phyloP scores from a whole-genome alignment of 2,888 invertebrate genomes.

The Halictus quadricinctus region DNA sequence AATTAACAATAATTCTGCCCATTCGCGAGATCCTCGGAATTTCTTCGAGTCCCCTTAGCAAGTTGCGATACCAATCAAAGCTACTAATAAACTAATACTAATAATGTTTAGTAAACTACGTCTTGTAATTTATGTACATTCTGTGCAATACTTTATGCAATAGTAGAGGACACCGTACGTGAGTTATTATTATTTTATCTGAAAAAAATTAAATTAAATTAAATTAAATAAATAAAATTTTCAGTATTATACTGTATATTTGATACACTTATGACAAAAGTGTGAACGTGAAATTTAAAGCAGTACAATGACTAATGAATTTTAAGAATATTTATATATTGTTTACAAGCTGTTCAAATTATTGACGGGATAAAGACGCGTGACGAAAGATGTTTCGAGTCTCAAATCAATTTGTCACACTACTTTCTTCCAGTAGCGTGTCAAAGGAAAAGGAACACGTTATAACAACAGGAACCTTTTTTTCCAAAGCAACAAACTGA shows the following conservation, averaged over 20 bases:
- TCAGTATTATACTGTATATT: neutral
- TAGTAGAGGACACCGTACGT: neutral
- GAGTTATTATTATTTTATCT: neutral
- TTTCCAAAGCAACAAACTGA: neutral
- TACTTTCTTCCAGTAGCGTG: neutral
- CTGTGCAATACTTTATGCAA: too few species aligned
- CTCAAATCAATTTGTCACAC: neutral
- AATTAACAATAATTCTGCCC: slow-evolving; percentile 47
- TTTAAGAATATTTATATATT: neutral
- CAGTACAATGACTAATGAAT: neutral
- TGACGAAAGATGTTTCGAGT: neutral
- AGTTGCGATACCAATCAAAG: neutral
- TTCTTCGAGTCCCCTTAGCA: neutral
- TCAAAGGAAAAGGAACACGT: neutral
- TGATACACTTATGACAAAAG: neutral
- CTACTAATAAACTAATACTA: neutral
- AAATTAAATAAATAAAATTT: too few species aligned
- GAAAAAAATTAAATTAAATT: too few species aligned
- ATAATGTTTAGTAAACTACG: too few species aligned
- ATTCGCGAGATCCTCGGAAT: neutral
- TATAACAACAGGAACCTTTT: neutral
- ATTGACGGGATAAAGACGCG: too few species aligned
- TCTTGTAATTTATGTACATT: too few species aligned
- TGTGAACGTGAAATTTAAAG: neutral
- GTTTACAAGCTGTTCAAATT: too few species aligned